Evolutionary conservation across 2,113 vertebrate species (phyloP).

Genomic region (Todiramphus chloris): DNA sequence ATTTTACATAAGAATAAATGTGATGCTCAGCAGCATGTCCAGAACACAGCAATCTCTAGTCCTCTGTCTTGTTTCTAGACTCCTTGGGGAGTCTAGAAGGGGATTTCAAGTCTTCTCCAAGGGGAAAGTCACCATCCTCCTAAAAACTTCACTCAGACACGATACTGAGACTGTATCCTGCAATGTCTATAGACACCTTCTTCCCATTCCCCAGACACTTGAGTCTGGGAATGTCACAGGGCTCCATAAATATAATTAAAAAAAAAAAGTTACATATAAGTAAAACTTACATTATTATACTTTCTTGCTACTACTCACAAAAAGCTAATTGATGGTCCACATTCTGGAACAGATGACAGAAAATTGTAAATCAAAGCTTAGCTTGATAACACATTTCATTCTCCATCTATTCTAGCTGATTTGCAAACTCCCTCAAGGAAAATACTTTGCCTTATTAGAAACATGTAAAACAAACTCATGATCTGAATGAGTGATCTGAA

Average conservation of each 20-base stretch:
- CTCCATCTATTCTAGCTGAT: not conserved
- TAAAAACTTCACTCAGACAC: not conserved
- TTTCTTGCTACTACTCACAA: not conserved
- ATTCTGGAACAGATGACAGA: not conserved
- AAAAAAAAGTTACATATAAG: not conserved
- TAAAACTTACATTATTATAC: not conserved
- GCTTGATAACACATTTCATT: not conserved
- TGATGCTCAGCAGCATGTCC: not conserved
- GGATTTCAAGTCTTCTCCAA: not conserved
- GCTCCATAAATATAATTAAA: not conserved
- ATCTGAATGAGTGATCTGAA: not conserved
- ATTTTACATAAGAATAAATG: not conserved
- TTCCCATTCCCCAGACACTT: not conserved
- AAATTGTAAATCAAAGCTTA: not conserved
- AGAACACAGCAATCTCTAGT: not conserved
- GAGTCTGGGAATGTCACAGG: not conserved
- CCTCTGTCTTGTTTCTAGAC: not conserved
- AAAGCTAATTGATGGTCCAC: not conserved
- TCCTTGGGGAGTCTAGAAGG: not conserved
- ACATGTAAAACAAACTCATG: not conserved
- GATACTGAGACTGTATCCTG: not conserved
- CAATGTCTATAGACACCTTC: not conserved
- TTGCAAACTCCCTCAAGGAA: constrained; percentile 1
- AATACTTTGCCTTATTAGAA: not conserved
- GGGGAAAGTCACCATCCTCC: not conserved